These are phyloP conservation scores for Automeris io DNA, from an alignment of 2,888 invertebrate genomes.

Conservation along the genomic window DNA sequence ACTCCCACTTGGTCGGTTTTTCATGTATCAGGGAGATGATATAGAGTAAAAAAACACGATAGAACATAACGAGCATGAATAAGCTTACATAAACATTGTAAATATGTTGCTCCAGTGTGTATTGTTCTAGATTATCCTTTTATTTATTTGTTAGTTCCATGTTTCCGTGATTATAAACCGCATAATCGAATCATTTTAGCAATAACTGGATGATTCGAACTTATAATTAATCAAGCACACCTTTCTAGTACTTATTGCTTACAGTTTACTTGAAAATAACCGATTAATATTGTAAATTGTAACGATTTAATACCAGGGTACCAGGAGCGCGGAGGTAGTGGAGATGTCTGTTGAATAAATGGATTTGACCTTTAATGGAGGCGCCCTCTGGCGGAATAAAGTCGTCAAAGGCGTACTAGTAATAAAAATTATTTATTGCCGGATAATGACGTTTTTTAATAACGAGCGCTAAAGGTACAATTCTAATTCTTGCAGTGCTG, in stretches of 20 bases:
- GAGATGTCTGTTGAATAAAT: conserved; percentile 37
- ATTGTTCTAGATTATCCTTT: no score
- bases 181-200: background rate
- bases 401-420: conserved; percentile 10
- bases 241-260: conserved; percentile 54
- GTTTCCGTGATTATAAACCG: no score
- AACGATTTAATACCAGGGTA: conserved; percentile 50
- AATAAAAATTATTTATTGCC: background rate
- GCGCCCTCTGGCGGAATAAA: conserved; percentile 20
- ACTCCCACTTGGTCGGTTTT: no score
- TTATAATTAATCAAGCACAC: conserved; percentile 32
- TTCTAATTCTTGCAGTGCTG: no score
- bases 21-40: no score
- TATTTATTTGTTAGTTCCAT: no score
- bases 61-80: no score
- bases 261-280: conserved; percentile 52
- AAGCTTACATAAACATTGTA: no score
- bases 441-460: background rate
- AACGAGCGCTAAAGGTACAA: no score
- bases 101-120: no score
- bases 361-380: conserved; percentile 33
- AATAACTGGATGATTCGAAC: conserved; percentile 27
- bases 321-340: conserved; percentile 34
- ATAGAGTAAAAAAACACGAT: no score
- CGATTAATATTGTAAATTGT: conserved; percentile 65